A percentile compares a stretch with the other conserved stretches of the same genome.
Conservation (phyloP, 2,113 vertebrate species). For the Xiphophorus hellerii region DNA sequence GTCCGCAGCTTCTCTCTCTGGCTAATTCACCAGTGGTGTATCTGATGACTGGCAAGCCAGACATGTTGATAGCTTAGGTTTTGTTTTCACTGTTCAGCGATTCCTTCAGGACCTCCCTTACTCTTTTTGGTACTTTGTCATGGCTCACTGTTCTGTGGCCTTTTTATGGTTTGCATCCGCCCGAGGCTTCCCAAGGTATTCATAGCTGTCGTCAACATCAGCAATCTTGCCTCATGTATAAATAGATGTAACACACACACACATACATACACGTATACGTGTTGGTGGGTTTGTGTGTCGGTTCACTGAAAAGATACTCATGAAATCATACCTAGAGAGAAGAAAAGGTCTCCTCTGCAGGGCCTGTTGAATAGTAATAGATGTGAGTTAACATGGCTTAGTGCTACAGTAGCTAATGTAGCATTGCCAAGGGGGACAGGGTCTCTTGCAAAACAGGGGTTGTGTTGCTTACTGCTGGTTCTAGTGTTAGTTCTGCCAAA, state of each 20-base stretch:
- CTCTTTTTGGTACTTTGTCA: neutral
- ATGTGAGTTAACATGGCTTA: constrained; percentile 71
- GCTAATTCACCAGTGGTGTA: neutral
- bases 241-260: neutral
- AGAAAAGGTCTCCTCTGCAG: constrained; percentile 72
- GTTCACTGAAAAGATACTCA: constrained; percentile 67
- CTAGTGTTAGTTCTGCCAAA: constrained; percentile 61
- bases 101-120: neutral
- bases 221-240: neutral
- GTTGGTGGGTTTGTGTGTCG: constrained; percentile 67
- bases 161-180: neutral
- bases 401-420: constrained; percentile 69
- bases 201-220: neutral
- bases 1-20: neutral
- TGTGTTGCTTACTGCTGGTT: constrained; percentile 43
- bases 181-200: neutral
- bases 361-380: constrained; percentile 79
- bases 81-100: neutral
- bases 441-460: constrained; percentile 61
- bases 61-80: neutral
- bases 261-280: neutral
- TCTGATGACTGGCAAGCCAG: neutral
- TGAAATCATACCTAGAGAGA: constrained; percentile 74
- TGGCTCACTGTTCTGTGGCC: neutral
- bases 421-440: constrained; percentile 72